phyloP scores from a whole-genome alignment of 2,797 vertebrate genomes.

The Apodemus agrarius region DNA sequence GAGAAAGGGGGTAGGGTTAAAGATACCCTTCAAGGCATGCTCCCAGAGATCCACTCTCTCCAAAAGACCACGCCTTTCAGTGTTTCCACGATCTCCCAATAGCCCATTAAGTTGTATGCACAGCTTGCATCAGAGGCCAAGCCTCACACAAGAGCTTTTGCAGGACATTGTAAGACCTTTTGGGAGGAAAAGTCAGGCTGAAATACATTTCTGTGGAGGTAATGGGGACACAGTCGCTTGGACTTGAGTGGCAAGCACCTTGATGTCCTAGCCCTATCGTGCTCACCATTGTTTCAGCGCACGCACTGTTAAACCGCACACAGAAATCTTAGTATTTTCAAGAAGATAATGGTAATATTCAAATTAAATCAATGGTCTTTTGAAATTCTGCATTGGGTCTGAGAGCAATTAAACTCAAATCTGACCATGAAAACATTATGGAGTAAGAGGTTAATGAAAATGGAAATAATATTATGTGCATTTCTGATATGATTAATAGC shows the following conservation, averaged over 20 bases:
- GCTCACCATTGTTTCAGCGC: not conserved
- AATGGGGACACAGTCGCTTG: not conserved
- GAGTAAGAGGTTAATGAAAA: not conserved
- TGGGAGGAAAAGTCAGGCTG: not conserved
- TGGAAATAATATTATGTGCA: not conserved
- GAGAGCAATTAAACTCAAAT: not conserved
- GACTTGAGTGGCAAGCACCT: not conserved
- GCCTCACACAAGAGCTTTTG: not conserved
- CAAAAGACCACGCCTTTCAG: not conserved
- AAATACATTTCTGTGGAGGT: not conserved
- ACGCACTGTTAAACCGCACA: not conserved
- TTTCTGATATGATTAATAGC: not conserved
- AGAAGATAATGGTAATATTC: conserved; percentile 15
- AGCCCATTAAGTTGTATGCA: not conserved
- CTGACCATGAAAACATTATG: not conserved
- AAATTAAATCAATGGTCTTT: conserved; percentile 34
- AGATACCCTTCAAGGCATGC: not conserved
- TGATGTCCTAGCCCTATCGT: not conserved
- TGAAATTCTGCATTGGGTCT: not conserved
- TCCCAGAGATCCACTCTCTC: not conserved
- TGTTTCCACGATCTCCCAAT: not conserved
- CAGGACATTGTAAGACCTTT: not conserved
- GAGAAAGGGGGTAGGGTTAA: not conserved
- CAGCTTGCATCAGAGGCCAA: not conserved
- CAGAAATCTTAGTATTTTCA: conserved; percentile 38